Evolutionary conservation across 2,113 vertebrate genomes (phyloP).

Genomic region (Hippocampus zosterae): DNA sequence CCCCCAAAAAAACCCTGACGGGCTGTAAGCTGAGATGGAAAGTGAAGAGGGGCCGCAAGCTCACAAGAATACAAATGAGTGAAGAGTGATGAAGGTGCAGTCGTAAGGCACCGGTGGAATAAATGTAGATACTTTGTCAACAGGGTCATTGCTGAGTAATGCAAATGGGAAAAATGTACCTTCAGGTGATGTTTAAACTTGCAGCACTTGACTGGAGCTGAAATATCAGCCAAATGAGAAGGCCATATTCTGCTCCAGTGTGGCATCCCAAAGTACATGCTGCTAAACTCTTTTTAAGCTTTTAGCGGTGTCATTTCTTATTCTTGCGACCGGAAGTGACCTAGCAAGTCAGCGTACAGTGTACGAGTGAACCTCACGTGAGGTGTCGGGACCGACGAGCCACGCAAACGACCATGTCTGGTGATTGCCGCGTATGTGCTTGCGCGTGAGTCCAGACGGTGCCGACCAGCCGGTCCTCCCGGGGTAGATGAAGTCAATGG

Average conservation of each 20-base stretch:
- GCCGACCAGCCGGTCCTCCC: constrained; percentile 68
- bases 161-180: constrained; percentile 31
- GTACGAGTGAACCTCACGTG: constrained; percentile 35
- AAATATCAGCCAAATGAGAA: constrained; percentile 36
- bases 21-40: constrained; percentile 25
- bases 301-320: constrained; percentile 1
- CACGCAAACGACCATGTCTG: constrained; percentile 32
- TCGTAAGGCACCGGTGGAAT: constrained; percentile 31
- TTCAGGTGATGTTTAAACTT: constrained; percentile 39
- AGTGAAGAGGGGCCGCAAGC: constrained; percentile 32
- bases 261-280: constrained; percentile 16
- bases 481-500: constrained; percentile 67
- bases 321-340: background rate
- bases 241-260: constrained; percentile 31
- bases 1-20: constrained; percentile 9
- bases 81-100: constrained; percentile 42
- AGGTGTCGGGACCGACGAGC: constrained; percentile 38
- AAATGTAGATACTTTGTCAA: constrained; percentile 24
- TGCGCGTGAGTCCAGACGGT: constrained; percentile 61
- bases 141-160: constrained; percentile 43
- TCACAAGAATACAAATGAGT: constrained; percentile 59
- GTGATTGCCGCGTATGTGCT: constrained; percentile 33
- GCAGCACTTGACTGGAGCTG: constrained; percentile 21
- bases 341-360: constrained; percentile 32
- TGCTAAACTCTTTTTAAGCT: constrained; percentile 18